Evolutionary conservation across 2,797 vertebrate genomes (phyloP).

Genomic region (Columba guinea): DNA sequence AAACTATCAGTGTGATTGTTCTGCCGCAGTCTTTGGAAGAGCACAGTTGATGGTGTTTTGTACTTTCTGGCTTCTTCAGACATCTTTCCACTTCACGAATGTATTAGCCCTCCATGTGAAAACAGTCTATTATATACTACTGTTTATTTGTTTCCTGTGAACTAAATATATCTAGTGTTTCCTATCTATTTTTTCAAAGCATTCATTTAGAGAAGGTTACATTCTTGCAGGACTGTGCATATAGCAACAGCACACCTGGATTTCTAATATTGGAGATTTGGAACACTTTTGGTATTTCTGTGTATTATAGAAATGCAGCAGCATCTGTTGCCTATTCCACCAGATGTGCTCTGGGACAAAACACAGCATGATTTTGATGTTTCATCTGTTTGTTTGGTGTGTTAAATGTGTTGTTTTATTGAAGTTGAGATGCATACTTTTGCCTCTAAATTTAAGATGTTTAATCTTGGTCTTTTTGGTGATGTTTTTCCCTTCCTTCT

Average conservation of each 20-base stretch:
- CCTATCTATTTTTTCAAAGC: not conserved
- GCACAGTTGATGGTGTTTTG: not conserved
- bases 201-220: not conserved
- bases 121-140: not conserved
- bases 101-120: not conserved
- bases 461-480: not conserved
- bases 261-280: not conserved
- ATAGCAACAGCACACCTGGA: not conserved
- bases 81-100: not conserved
- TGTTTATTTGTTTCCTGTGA: not conserved
- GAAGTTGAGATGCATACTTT: not conserved
- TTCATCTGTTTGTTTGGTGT: not conserved
- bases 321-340: not conserved
- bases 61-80: not conserved
- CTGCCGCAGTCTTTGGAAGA: not conserved
- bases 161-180: not conserved
- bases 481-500: not conserved
- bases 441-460: not conserved
- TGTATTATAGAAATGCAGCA: not conserved
- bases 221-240: not conserved
- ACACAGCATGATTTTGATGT: not conserved
- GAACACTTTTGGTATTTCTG: not conserved
- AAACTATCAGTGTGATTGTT: slow-evolving; percentile 31
- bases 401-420: not conserved
- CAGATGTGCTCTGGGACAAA: not conserved